Base-by-base conservation (phyloP, 2,113 vertebrate genomes). In the Rissa tridactyla region DNA sequence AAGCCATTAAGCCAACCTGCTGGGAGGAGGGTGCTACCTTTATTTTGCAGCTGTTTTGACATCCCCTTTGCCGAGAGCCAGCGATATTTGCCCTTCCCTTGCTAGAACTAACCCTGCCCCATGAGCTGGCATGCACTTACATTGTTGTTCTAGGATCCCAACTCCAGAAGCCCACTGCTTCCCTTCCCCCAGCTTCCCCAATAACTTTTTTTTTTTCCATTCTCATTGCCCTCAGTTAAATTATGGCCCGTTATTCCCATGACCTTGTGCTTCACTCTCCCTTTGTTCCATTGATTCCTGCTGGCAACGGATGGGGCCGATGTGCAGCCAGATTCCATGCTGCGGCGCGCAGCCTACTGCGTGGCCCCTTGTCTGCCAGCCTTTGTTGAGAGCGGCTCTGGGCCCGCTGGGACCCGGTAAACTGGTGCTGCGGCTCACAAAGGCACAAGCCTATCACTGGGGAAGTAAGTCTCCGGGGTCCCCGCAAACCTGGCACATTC, bases 221-320 rank as follows among this genome's bases (percentile, higher is more conserved):
- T 92, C 86, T 68, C 4, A 1, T 49, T 96, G 83, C 91, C 93
- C 94, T 90, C 84, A 32, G 86, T 94, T 80, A 87, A 90, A 81
- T 91, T 13, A 18, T 38, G 77, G 82, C 71, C 92, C 0, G 71
- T 95, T 95, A 38, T 97, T 97, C 97, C 96, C 97, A 94, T 96
- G 96, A 97, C 97, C 97, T 94, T 60, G 92, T 29, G 82, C 94
- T 85, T 92, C 64, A 7, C 75, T 84, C 96, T 94, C 38, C 93
- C 86, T 97, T 97, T 97, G 96, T 97, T 95, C 88, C 52, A 5
- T 38, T 84, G 92, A 89, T 93, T 69, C 92, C 93, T 44, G 73
- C 95, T 88, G 86, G 90, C 73, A 23, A 81, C 66, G 82, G 94
- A 47, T 19, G 84, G 75, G 75, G 84, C 82, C 12, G 27, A 47